phyloP scores from a whole-genome alignment of 2,888 invertebrate species.

The Caenorhabditis sp. region DNA sequence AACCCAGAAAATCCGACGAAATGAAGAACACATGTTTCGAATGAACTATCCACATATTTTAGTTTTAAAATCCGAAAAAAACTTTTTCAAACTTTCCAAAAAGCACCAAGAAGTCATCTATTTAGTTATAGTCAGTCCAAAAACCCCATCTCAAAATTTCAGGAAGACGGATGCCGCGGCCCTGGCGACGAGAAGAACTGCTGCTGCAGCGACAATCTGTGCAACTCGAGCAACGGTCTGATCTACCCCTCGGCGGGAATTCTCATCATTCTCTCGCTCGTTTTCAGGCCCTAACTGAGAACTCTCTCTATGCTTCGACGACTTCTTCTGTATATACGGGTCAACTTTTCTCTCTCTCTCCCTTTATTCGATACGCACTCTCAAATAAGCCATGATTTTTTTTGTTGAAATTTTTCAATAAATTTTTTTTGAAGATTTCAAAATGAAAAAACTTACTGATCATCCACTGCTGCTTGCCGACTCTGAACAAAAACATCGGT shows the following conservation, averaged over 20 bases:
- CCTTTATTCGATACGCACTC: not conserved
- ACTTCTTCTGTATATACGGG: conserved; percentile 48
- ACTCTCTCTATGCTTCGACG: not conserved
- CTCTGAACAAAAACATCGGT: not conserved
- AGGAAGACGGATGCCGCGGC: conserved; percentile 74
- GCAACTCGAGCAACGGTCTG: conserved; percentile 73
- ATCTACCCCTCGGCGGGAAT: conserved; percentile 57
- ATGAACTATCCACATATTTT: not conserved
- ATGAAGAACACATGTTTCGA: not conserved
- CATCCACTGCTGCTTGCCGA: not conserved
- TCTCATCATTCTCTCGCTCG: conserved; percentile 63
- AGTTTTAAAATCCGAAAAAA: no score
- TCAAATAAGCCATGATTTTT: not conserved
- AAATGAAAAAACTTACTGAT: conserved; percentile 20
- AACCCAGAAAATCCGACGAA: no score
- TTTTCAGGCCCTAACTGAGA: conserved; percentile 63
- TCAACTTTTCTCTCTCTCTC: not conserved
- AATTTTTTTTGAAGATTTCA: conserved; percentile 1
- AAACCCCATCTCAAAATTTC: conserved; percentile 30
- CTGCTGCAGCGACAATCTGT: conserved; percentile 73
- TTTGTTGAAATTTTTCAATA: not conserved
- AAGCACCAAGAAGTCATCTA: no score
- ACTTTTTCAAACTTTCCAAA: no score
- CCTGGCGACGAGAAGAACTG: conserved; percentile 69
- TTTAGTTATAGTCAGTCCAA: no score